These are phyloP conservation scores for Ochropleura plecta DNA, from an alignment of 2,888 invertebrate species.

Conservation along the genomic window DNA sequence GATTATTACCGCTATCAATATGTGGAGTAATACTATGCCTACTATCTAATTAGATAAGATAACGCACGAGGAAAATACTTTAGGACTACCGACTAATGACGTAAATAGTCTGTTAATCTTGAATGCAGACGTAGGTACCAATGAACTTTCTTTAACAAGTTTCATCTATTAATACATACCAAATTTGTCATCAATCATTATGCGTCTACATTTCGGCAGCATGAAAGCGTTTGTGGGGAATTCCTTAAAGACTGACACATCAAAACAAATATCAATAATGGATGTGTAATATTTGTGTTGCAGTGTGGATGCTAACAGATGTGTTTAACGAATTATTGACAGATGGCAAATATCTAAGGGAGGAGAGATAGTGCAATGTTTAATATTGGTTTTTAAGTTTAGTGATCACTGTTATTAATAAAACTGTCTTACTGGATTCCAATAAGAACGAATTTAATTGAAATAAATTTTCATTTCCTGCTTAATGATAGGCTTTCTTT, in stretches of 20 bases:
- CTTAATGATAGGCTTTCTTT: neutral
- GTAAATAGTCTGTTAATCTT: constrained; percentile 50
- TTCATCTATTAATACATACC: constrained; percentile 3
- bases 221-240: constrained; percentile 12
- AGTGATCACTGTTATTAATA: constrained; percentile 1
- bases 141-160: constrained; percentile 10
- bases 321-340: constrained; percentile 40
- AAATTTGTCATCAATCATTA: constrained; percentile 12
- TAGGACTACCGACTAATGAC: constrained; percentile 57
- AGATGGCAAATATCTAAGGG: constrained; percentile 14
- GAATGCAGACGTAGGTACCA: constrained; percentile 17
- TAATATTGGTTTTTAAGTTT: neutral
- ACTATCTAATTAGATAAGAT: constrained; percentile 63
- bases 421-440: neutral
- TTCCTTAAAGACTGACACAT: constrained; percentile 27
- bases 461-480: neutral
- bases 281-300: constrained; percentile 38
- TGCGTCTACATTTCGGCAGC: constrained; percentile 5
- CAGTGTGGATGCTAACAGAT: constrained; percentile 25
- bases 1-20: constrained; percentile 57
- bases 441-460: neutral
- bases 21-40: constrained; percentile 55
- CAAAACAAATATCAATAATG: constrained; percentile 35
- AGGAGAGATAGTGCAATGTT: neutral
- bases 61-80: constrained; percentile 45